Evolutionary conservation across 64 coral and sea anemone species (phyloP).

Genomic region (Stichodactyla mertensii): DNA sequence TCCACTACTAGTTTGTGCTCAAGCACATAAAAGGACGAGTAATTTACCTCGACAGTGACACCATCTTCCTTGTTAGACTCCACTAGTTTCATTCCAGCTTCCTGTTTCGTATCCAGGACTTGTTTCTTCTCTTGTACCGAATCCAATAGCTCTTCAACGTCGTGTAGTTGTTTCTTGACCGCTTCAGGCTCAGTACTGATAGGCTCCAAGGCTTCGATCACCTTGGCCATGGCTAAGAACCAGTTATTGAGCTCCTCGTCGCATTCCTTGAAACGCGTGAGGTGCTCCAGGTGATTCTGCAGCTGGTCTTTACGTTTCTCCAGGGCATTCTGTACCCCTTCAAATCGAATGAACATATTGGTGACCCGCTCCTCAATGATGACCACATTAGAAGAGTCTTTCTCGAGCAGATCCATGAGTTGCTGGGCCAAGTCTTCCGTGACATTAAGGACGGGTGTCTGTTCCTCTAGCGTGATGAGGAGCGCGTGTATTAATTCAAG

Average conservation of each 20-base stretch:
- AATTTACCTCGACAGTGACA: constrained; percentile 41
- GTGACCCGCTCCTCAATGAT: constrained; percentile 58
- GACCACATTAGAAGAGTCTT: constrained; percentile 49
- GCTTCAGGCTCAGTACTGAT: constrained; percentile 86
- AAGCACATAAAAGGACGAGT: too few species aligned
- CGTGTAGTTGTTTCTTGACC: constrained; percentile 74
- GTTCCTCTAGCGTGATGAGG: constrained; percentile 53
- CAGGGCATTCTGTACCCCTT: constrained; percentile 45
- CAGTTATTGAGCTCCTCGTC: constrained; percentile 72
- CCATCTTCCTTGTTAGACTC: constrained; percentile 73
- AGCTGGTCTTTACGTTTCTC: constrained; percentile 54
- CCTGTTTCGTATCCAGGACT: constrained; percentile 61
- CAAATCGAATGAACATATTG: constrained; percentile 45
- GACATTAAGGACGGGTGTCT: constrained; percentile 56
- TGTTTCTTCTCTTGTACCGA: constrained; percentile 70
- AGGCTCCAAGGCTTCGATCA: constrained; percentile 66
- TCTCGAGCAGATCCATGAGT: constrained; percentile 58
- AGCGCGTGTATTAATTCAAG: constrained; percentile 48
- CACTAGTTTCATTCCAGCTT: constrained; percentile 77
- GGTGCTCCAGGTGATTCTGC: constrained; percentile 60
- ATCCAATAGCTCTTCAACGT: constrained; percentile 66
- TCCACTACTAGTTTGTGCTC: too few species aligned
- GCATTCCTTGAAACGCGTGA: constrained; percentile 64
- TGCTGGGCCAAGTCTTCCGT: constrained; percentile 66
- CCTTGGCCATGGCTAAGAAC: constrained; percentile 57